phyloP scores from a whole-genome alignment of 2,113 vertebrate species.

The Eolophus roseicapilla region DNA sequence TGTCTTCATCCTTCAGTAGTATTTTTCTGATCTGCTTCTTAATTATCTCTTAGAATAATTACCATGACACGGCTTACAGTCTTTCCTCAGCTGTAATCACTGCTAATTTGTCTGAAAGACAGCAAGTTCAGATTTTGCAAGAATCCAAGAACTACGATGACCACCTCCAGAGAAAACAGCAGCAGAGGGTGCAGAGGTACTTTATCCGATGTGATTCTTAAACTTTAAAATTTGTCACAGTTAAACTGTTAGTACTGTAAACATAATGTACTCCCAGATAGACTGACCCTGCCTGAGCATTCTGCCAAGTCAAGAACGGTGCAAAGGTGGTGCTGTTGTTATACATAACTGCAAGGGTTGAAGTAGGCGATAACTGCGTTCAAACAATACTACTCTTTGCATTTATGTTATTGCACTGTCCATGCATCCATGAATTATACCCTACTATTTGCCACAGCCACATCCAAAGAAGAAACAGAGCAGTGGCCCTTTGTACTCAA shows the following conservation, averaged over 20 bases:
- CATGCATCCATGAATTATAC: fast-evolving
- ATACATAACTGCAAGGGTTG: not conserved
- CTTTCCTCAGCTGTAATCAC: not conserved
- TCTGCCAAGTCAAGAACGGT: not conserved
- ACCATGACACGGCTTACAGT: not conserved
- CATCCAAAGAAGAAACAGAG: not conserved
- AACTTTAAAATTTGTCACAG: not conserved
- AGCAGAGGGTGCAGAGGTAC: not conserved
- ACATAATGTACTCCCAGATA: not conserved
- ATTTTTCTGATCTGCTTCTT: not conserved
- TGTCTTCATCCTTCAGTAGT: not conserved
- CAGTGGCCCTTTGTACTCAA: not conserved
- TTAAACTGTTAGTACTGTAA: not conserved
- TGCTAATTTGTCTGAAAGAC: conserved; percentile 14
- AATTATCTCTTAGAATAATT: conserved; percentile 24
- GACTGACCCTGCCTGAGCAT: not conserved
- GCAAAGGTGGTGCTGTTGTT: not conserved
- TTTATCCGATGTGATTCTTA: not conserved
- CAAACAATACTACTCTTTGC: not conserved
- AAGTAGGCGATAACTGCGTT: fast-evolving
- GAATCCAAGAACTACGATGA: not conserved
- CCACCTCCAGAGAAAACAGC: not conserved
- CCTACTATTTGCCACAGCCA: not conserved
- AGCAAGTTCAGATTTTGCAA: not conserved
- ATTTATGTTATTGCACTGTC: not conserved